These are phyloP conservation scores for Gerris buenoi DNA, from an alignment of 1,140 invertebrate species.

Conservation along the genomic window DNA sequence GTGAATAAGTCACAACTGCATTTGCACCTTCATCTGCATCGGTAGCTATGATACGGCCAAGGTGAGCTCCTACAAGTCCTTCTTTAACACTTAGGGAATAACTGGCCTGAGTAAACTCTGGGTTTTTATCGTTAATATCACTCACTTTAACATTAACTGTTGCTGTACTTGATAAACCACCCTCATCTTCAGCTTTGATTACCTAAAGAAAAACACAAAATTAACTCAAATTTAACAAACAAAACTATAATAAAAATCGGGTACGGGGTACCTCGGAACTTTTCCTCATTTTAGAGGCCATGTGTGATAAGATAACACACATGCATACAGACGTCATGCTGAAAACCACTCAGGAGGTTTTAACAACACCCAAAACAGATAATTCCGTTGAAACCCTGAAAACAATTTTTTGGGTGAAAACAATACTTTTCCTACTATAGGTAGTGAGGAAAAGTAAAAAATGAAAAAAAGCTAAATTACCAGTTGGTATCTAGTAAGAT, in stretches of 20 bases:
- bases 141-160: conserved; percentile 76
- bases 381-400: no score
- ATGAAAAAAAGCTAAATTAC: conserved; percentile 33
- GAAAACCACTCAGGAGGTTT: no score
- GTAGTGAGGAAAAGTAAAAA: background rate
- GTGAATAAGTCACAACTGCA: conserved; percentile 38
- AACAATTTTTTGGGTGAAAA: background rate
- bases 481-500: conserved; percentile 66
- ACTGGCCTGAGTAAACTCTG: conserved; percentile 54
- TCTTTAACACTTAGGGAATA: conserved; percentile 72
- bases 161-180: conserved; percentile 60
- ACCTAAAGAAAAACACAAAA: conserved; percentile 43
- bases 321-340: no score
- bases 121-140: conserved; percentile 81
- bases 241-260: no score
- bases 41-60: conserved; percentile 63
- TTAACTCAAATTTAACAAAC: no score
- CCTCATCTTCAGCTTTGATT: conserved; percentile 70
- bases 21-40: conserved; percentile 63
- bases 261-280: no score
- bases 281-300: no score
- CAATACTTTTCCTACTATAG: background rate
- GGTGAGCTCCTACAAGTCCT: conserved; percentile 46
- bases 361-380: no score
- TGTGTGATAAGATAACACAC: no score